These are phyloP conservation scores for Trichopria drosophilae DNA, from an alignment of 2,888 invertebrate species.

Conservation along the genomic window DNA sequence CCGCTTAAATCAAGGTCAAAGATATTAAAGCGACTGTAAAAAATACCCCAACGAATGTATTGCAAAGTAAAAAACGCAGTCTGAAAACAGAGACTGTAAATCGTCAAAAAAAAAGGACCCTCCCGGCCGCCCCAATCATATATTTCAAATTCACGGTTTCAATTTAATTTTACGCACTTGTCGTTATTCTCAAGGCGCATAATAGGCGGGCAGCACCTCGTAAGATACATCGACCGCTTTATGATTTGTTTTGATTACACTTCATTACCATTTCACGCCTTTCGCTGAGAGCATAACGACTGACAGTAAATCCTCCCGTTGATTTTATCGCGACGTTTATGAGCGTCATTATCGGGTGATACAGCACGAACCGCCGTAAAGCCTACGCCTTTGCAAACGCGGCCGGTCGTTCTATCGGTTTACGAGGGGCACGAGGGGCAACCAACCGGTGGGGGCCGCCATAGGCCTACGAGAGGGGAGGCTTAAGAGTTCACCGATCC, in stretches of 20 bases:
- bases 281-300: slow-evolving; percentile 51
- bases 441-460: too few species aligned
- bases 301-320: slow-evolving; percentile 54
- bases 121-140: too few species aligned
- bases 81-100: too few species aligned
- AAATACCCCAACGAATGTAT: too few species aligned
- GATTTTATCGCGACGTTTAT: slow-evolving; percentile 58
- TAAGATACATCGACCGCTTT: slow-evolving; percentile 40
- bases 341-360: slow-evolving; percentile 57
- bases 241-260: slow-evolving; percentile 57
- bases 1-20: too few species aligned
- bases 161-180: too few species aligned
- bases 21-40: too few species aligned
- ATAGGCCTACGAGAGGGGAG: slow-evolving; percentile 49
- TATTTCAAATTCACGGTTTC: too few species aligned
- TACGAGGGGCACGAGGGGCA: slow-evolving; percentile 21
- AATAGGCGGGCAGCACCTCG: neutral
- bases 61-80: too few species aligned
- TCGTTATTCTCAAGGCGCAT: too few species aligned
- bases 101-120: too few species aligned
- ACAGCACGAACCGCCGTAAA: slow-evolving; percentile 53
- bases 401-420: slow-evolving; percentile 38
- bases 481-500: slow-evolving; percentile 49
- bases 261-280: slow-evolving; percentile 56
- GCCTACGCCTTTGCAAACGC: slow-evolving; percentile 54